A percentile compares a stretch with the other conserved stretches of the same genome.
These are phyloP conservation scores for Numenius arquata DNA, from an alignment of 2,113 vertebrate species.

Conservation along the genomic window DNA sequence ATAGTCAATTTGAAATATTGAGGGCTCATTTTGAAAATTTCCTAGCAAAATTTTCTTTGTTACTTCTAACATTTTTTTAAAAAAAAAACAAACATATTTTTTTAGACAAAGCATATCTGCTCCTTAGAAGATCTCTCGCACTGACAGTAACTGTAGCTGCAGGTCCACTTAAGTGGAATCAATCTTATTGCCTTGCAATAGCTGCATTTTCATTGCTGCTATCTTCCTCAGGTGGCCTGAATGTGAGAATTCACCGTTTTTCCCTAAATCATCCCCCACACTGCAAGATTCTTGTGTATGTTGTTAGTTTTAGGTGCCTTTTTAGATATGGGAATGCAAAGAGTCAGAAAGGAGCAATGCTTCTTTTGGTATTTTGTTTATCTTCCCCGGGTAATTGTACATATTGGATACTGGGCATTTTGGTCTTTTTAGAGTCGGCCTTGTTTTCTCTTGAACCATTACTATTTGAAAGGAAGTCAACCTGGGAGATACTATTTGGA, in stretches of 20 bases:
- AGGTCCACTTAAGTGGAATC: not conserved
- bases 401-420: not conserved
- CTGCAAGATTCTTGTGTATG: not conserved
- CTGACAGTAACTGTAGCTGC: not conserved
- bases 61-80: not conserved
- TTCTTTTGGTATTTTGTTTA: not conserved
- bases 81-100: not conserved
- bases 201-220: not conserved
- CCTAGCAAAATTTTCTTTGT: not conserved
- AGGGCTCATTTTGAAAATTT: not conserved
- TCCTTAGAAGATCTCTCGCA: not conserved
- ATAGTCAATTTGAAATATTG: not conserved
- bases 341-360: not conserved
- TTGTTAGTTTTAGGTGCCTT: not conserved
- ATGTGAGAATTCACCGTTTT: not conserved
- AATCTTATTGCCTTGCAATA: not conserved
- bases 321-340: not conserved
- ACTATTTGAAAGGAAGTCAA: not conserved
- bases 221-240: not conserved
- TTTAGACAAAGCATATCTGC: not conserved
- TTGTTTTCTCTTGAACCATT: not conserved
- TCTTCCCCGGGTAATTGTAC: not conserved
- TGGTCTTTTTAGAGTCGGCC: not conserved
- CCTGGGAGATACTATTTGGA: not conserved
- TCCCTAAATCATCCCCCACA: not conserved